Evolutionary conservation across 2,797 vertebrate genomes (phyloP), one percentile per base, ranked within the genome.

Genomic region (Heteromormyrus szaboi): DNA sequence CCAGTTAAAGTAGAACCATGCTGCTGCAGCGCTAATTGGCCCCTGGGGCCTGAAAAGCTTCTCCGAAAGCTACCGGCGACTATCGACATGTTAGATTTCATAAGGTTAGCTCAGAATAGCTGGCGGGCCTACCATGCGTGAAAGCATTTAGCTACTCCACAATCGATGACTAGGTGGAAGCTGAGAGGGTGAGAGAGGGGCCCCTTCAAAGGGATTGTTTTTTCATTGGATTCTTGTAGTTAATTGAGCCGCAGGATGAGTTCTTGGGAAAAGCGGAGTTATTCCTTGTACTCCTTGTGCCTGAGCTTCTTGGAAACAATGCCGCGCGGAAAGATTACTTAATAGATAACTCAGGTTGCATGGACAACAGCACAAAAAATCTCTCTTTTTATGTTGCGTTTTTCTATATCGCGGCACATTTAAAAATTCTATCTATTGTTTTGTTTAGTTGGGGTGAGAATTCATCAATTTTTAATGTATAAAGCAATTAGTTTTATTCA

Each of bases 51-150:
- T n/a, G 72, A 44, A 79, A 37, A 79, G 72, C 33, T 44, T 79
- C 72, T 79, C 14, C 37, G 19, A 44, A 79, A 79, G 72, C 72
- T 79, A 79, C 72, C 37, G 2, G 72, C 17, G 37, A 79, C 33
- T 79, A 79, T 79, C 72, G 72, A 79, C 72, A 44, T 79, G 33
- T 79, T 41, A 44, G 37, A 79, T 79, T 79, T 79, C 72, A 79
- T 79, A 79, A 79, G 37, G 72, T 79, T 79, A 41, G 72, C 72
- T 79, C 33, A 44, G 72, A 79, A 8, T 44, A 79, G 72, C 72
- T 17, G 0, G 17, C 37, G 72, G 72, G 72, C 33, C 72, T 79
- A 41, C 37, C 72, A 41, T 41, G 72, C 33, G 72, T 79, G 72
- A 79, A 79, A 79, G 72, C 72, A 79, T 79, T 79, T 79, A 79